Evolutionary conservation across 2,888 invertebrate genomes (phyloP).

Genomic region (Trissolcus japonicus): DNA sequence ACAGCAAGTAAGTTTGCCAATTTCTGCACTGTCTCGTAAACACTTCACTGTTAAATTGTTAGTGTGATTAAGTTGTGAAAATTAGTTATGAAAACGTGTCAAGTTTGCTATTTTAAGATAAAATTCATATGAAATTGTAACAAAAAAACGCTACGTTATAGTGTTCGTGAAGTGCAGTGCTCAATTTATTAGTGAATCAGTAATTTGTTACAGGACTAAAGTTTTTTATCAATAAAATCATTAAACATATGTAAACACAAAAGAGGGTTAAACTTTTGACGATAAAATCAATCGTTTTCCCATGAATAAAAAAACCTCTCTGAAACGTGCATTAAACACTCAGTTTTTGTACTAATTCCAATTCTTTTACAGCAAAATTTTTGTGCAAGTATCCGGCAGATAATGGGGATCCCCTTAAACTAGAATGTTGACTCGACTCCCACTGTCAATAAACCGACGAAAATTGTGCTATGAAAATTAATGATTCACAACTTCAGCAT

Average conservation of each 20-base stretch:
- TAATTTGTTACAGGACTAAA: too few relatives aligned
- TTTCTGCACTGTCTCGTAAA: not conserved
- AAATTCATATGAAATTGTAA: too few relatives aligned
- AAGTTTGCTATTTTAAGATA: too few relatives aligned
- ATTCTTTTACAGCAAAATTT: not conserved
- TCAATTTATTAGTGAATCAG: too few relatives aligned
- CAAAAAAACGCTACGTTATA: too few relatives aligned
- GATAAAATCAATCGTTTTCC: too few relatives aligned
- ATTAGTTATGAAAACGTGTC: not conserved
- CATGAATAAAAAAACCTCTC: too few relatives aligned
- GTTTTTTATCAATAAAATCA: too few relatives aligned
- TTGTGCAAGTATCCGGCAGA: slow-evolving; percentile 1
- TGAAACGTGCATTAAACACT: not conserved
- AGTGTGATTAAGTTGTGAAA: slow-evolving; percentile 1
- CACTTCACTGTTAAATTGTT: slow-evolving; percentile 3
- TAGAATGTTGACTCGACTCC: slow-evolving; percentile 22
- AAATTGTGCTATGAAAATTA: slow-evolving; percentile 50
- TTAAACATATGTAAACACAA: too few relatives aligned
- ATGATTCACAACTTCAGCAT: slow-evolving; percentile 41
- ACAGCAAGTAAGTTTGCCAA: too few relatives aligned
- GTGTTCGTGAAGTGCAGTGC: too few relatives aligned
- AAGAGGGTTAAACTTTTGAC: too few relatives aligned
- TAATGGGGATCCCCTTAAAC: slow-evolving; percentile 20
- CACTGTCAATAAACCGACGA: slow-evolving; percentile 45
- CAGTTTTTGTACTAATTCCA: not conserved